phyloP scores from a whole-genome alignment of 1,140 invertebrate species.

The Steinernema khuongi region DNA sequence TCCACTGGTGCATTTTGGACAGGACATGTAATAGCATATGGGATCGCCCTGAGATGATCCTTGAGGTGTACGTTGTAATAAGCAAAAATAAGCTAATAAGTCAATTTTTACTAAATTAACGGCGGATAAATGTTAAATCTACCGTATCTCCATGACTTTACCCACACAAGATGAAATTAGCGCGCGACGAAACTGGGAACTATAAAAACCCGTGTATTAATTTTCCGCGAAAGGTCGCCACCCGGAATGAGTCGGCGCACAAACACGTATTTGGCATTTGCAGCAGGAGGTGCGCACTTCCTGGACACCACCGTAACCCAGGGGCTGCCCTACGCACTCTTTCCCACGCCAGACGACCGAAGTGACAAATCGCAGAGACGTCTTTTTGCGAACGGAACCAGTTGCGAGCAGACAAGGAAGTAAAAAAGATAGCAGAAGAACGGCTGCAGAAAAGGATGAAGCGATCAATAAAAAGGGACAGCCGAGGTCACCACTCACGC shows the following conservation, averaged over 20 bases:
- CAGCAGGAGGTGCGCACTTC: too few relatives aligned
- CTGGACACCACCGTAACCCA: background rate
- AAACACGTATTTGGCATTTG: background rate
- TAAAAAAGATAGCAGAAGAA: background rate
- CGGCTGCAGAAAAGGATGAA: background rate
- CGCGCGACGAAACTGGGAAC: background rate
- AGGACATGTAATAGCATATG: too few relatives aligned
- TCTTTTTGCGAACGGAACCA: background rate
- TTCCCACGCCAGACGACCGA: background rate
- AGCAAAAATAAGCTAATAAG: too few relatives aligned
- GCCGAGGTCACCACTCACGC: background rate
- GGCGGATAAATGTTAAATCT: too few relatives aligned
- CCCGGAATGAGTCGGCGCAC: background rate
- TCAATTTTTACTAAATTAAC: too few relatives aligned
- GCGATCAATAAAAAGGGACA: background rate
- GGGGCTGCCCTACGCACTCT: background rate
- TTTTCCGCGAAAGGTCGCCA: background rate
- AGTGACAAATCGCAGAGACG: background rate
- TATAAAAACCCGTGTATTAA: background rate
- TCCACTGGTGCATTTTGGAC: too few relatives aligned
- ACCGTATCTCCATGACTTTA: background rate
- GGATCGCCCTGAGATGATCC: too few relatives aligned
- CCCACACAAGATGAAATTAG: too few relatives aligned
- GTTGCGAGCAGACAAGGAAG: background rate
- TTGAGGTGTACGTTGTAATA: too few relatives aligned